Percentiles rank a stretch among this genome's conserved stretches.
phyloP scores from a whole-genome alignment of 2,113 vertebrate genomes.

The Corydoras maculifer region DNA sequence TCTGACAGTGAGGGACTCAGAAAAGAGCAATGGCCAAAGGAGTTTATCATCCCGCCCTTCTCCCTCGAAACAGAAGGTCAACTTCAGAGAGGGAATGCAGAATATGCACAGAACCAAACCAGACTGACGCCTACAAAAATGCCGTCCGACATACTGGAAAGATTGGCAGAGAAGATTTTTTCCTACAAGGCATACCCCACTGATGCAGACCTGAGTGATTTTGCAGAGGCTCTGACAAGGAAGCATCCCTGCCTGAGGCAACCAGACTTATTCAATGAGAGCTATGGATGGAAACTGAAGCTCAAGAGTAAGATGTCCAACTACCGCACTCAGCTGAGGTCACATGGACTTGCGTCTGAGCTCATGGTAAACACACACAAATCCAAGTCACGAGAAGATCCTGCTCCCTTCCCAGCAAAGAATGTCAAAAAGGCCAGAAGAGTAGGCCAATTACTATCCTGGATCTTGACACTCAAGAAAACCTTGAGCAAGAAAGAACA shows the following conservation, averaged over 20 bases:
- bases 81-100: no score
- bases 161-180: slow-evolving; percentile 22
- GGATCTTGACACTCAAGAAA: slow-evolving; percentile 7
- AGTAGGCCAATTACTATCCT: slow-evolving; percentile 22
- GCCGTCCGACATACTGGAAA: slow-evolving; percentile 30
- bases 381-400: slow-evolving; percentile 22
- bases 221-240: slow-evolving; percentile 32
- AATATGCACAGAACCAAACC: background rate
- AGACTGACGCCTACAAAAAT: slow-evolving; percentile 15
- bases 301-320: slow-evolving; percentile 39
- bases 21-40: no score
- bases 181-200: slow-evolving; percentile 23
- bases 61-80: no score
- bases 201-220: slow-evolving; percentile 29
- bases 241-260: slow-evolving; percentile 37
- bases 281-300: slow-evolving; percentile 32
- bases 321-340: slow-evolving; percentile 20
- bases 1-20: no score
- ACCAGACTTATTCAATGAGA: slow-evolving; percentile 28
- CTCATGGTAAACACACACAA: slow-evolving; percentile 29
- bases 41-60: no score
- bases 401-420: slow-evolving; percentile 29
- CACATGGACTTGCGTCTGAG: slow-evolving; percentile 17
- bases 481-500: slow-evolving; percentile 11
- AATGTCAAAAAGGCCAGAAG: slow-evolving; percentile 1